These are phyloP conservation scores for Dreissena rostriformis DNA, from an alignment of 1,140 invertebrate genomes.

Conservation along the genomic window DNA sequence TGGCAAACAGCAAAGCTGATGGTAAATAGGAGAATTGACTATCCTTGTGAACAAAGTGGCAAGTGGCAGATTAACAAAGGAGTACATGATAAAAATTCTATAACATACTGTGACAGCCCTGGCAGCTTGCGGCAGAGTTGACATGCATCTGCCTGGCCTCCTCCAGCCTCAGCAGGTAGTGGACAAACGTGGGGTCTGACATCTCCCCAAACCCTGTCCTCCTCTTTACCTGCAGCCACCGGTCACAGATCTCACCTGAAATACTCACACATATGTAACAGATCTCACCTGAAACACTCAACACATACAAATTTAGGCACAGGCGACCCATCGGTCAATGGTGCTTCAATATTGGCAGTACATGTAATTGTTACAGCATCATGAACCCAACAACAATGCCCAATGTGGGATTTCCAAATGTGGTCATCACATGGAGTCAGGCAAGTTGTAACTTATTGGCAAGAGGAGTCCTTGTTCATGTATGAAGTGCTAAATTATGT, in stretches of 20 bases:
- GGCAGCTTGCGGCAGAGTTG: background rate
- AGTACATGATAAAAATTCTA: slow-evolving; percentile 1
- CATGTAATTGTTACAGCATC: no score
- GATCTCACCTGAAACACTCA: no score
- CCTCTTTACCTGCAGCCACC: slow-evolving; percentile 39
- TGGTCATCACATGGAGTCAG: no score
- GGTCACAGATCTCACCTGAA: slow-evolving; percentile 44
- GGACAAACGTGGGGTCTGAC: slow-evolving; percentile 45
- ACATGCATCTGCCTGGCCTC: slow-evolving; percentile 37
- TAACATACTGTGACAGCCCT: background rate
- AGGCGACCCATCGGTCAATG: background rate
- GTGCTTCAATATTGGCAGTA: no score
- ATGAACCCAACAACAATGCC: no score
- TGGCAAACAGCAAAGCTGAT: no score
- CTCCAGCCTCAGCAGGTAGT: slow-evolving; percentile 44
- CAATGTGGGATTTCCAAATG: no score
- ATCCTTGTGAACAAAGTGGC: no score
- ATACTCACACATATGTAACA: background rate
- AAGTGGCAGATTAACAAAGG: background rate
- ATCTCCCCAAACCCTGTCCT: slow-evolving; percentile 43
- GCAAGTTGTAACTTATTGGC: no score
- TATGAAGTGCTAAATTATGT: no score
- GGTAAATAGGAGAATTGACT: no score
- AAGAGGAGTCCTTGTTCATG: no score
- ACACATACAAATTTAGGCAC: background rate